These are phyloP conservation scores for Diploptera punctata DNA, from an alignment of 2,888 invertebrate species.

Conservation along the genomic window DNA sequence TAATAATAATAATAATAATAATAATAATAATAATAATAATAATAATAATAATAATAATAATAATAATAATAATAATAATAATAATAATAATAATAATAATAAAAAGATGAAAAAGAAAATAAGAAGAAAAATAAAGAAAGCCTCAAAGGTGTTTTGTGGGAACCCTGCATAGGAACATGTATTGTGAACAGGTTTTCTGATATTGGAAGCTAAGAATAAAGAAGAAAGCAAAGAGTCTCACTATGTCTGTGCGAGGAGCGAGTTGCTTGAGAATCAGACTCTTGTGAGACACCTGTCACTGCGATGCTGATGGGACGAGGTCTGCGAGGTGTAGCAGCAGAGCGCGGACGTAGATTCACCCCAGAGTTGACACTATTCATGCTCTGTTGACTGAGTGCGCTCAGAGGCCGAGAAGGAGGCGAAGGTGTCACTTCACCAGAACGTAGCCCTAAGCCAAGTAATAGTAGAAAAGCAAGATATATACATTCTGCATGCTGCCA, in stretches of 20 bases:
- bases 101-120: no score
- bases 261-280: slow-evolving; percentile 51
- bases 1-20: no score
- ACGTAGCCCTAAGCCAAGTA: slow-evolving; percentile 38
- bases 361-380: slow-evolving; percentile 65
- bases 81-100: no score
- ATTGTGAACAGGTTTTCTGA: no score
- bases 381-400: slow-evolving; percentile 80
- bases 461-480: slow-evolving; percentile 23
- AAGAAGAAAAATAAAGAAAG: no score
- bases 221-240: slow-evolving; percentile 48
- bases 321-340: slow-evolving; percentile 68
- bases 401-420: slow-evolving; percentile 83
- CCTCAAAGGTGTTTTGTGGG: no score
- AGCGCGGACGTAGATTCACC: slow-evolving; percentile 64
- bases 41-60: no score
- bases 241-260: slow-evolving; percentile 56
- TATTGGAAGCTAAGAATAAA: no score
- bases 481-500: no score
- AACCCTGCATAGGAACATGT: no score
- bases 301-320: slow-evolving; percentile 84
- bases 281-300: slow-evolving; percentile 73
- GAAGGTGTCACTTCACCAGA: slow-evolving; percentile 78
- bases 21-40: no score
- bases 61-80: no score